Percentiles rank a stretch among this genome's conserved stretches.
Conservation (phyloP, 1,140 invertebrate genomes). For the Cardiocondyla obscurior region DNA sequence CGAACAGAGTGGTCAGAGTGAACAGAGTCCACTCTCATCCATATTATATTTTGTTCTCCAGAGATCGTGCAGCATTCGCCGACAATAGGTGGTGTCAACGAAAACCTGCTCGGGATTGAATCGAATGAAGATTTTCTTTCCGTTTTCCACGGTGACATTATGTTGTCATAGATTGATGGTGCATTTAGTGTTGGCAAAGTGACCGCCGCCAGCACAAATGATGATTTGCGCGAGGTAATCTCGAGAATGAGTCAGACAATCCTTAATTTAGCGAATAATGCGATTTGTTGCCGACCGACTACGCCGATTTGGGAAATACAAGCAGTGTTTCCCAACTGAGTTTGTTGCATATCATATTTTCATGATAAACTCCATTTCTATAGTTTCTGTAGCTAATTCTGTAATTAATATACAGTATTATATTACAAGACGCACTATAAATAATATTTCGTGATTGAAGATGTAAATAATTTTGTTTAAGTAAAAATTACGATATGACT, state of each 20-base stretch:
- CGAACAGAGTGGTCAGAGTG: no score
- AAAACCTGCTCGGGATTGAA: neutral
- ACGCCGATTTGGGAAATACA: neutral
- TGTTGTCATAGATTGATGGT: constrained; percentile 28
- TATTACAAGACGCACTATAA: neutral
- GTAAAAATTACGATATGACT: neutral
- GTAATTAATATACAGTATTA: neutral
- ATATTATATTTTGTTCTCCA: neutral
- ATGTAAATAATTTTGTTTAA: neutral
- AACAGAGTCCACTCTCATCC: no score
- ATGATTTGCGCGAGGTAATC: constrained; percentile 62
- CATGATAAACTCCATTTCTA: neutral
- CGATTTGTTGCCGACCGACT: neutral
- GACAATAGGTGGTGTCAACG: neutral
- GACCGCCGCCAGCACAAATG: constrained; percentile 11
- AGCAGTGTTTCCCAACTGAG: neutral
- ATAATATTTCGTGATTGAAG: no score
- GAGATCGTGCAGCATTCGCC: neutral
- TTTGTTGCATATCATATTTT: neutral
- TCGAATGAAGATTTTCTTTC: neutral
- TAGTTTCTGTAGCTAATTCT: neutral
- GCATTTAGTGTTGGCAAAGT: constrained; percentile 25
- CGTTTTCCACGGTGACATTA: neutral
- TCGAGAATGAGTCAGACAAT: neutral
- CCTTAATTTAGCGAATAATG: neutral